A percentile compares a stretch with the other conserved stretches of the same genome.
These are phyloP conservation scores for Hirtodrosophila histrioides DNA, from an alignment of 2,888 invertebrate genomes.

Conservation along the genomic window DNA sequence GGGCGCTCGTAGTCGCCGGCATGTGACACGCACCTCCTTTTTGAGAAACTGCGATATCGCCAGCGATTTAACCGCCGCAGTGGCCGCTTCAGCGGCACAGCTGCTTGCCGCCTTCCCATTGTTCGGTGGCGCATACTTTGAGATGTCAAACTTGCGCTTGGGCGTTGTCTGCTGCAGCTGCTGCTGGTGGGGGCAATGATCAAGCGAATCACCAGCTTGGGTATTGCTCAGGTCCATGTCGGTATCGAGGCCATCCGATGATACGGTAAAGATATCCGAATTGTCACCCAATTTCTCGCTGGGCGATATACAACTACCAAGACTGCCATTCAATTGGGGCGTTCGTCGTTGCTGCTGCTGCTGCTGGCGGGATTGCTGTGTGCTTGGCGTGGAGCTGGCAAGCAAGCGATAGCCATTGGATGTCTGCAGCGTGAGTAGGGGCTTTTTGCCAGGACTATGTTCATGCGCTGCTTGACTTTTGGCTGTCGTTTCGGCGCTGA, in stretches of 20 bases:
- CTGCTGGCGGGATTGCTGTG: slow-evolving; percentile 46
- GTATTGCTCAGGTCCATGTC: slow-evolving; percentile 83
- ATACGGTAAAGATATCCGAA: slow-evolving; percentile 84
- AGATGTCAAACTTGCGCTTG: slow-evolving; percentile 79
- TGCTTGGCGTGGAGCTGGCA: slow-evolving; percentile 71
- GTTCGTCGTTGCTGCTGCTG: slow-evolving; percentile 61
- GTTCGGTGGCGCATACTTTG: slow-evolving; percentile 78
- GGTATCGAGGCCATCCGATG: slow-evolving; percentile 84
- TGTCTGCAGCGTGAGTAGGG: slow-evolving; percentile 36
- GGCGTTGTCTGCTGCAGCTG: slow-evolving; percentile 58
- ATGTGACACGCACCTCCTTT: slow-evolving; percentile 83
- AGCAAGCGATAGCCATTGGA: slow-evolving; percentile 52
- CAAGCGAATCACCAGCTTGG: slow-evolving; percentile 69
- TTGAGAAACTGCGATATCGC: slow-evolving; percentile 82
- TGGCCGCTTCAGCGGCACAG: slow-evolving; percentile 79
- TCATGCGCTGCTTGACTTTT: slow-evolving; percentile 19
- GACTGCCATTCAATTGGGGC: slow-evolving; percentile 80
- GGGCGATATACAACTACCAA: slow-evolving; percentile 83
- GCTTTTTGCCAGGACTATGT: slow-evolving; percentile 56
- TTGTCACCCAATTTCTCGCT: slow-evolving; percentile 83
- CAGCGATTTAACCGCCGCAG: slow-evolving; percentile 79
- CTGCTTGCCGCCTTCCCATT: slow-evolving; percentile 71
- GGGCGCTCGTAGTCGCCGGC: slow-evolving; percentile 81
- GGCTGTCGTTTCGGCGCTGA: slow-evolving; percentile 13
- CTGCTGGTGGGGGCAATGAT: slow-evolving; percentile 62